Evolutionary conservation across 2,113 vertebrate species (phyloP).

Genomic region (Oryzias celebensis): DNA sequence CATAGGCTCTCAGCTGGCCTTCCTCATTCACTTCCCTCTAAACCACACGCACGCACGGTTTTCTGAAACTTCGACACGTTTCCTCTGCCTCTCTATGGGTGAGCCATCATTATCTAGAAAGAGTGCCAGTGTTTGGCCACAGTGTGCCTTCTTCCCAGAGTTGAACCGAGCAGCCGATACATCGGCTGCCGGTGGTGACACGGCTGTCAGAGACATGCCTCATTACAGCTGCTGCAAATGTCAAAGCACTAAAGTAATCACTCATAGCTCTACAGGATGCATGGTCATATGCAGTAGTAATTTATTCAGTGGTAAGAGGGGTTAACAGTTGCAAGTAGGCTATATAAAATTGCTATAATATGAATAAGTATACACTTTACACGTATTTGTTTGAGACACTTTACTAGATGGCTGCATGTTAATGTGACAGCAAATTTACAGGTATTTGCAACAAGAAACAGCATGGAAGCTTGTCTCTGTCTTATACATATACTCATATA

Average conservation of each 20-base stretch:
- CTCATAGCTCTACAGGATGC: slow-evolving; percentile 71
- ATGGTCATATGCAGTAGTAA: slow-evolving; percentile 46
- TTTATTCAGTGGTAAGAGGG: slow-evolving; percentile 60
- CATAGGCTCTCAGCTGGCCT: slow-evolving; percentile 42
- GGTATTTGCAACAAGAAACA: slow-evolving; percentile 56
- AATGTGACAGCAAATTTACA: slow-evolving; percentile 55
- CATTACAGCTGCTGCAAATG: slow-evolving; percentile 80
- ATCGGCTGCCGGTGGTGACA: slow-evolving; percentile 75
- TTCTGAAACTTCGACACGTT: slow-evolving; percentile 67
- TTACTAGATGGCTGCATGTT: slow-evolving; percentile 38
- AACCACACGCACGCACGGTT: slow-evolving; percentile 64
- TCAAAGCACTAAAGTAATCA: slow-evolving; percentile 80
- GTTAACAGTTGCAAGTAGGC: slow-evolving; percentile 36
- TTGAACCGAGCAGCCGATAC: slow-evolving; percentile 69
- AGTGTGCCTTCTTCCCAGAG: slow-evolving; percentile 64
- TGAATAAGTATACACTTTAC: slow-evolving; percentile 17
- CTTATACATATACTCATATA: too few relatives aligned
- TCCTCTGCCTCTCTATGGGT: slow-evolving; percentile 61
- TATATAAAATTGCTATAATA: slow-evolving; percentile 14
- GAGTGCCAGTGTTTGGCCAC: slow-evolving; percentile 74
- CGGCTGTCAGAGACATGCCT: slow-evolving; percentile 78
- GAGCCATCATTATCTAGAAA: slow-evolving; percentile 72
- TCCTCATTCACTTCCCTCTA: slow-evolving; percentile 49
- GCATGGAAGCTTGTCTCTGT: slow-evolving; percentile 4
- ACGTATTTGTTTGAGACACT: slow-evolving; percentile 24